A percentile compares a stretch with the other conserved stretches of the same genome.
Conservation (phyloP, 2,888 invertebrate species). For the Pristionchus arcanus region DNA sequence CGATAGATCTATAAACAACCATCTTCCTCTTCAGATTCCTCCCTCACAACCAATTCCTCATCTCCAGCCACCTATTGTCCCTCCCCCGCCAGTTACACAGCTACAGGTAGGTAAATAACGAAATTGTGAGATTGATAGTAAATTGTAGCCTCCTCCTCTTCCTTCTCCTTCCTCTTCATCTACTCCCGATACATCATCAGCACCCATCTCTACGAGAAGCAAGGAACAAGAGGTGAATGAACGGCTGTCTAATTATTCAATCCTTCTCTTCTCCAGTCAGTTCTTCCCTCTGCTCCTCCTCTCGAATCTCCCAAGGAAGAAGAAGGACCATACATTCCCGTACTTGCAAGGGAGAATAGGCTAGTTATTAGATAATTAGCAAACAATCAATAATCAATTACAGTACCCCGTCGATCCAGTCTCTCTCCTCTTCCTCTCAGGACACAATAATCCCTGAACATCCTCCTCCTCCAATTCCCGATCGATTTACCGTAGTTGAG, state of each 20-base stretch:
- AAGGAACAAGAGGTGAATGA: background rate
- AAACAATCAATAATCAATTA: background rate
- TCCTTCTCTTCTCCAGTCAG: background rate
- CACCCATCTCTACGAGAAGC: background rate
- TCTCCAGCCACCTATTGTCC: background rate
- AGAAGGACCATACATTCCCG: constrained; percentile 26
- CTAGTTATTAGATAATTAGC: too few relatives aligned
- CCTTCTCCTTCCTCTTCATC: background rate
- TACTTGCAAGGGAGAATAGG: constrained; percentile 3
- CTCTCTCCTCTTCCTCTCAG: constrained; percentile 18
- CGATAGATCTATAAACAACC: too few relatives aligned
- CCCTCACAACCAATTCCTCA: background rate
- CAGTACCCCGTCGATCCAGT: constrained; percentile 39
- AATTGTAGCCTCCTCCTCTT: background rate
- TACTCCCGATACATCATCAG: constrained; percentile 14
- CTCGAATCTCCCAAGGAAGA: constrained; percentile 19
- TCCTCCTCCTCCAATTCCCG: background rate
- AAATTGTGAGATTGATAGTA: background rate
- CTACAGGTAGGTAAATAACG: background rate
- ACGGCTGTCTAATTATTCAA: background rate
- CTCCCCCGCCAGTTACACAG: background rate
- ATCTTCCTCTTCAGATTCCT: background rate
- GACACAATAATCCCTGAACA: constrained; percentile 39
- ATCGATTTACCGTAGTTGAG: constrained; percentile 26
- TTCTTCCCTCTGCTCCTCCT: constrained; percentile 5